Conservation (phyloP, 2,888 invertebrate species). For the Zaprionus obscuricornis region DNA sequence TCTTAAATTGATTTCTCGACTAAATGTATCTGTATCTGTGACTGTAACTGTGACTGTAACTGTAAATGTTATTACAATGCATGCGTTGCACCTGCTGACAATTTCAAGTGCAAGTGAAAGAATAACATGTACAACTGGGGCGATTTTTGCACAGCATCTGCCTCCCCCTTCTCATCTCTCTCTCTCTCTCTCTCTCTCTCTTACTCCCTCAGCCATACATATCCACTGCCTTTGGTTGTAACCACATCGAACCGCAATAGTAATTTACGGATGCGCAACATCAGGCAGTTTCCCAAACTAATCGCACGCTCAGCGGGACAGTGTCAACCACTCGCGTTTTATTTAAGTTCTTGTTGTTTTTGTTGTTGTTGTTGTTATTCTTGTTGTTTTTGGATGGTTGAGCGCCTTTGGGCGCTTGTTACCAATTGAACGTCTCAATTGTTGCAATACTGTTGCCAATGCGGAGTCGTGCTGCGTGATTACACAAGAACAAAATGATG, state of each 20-base stretch:
- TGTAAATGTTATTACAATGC: conserved; percentile 70
- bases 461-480: conserved; percentile 69
- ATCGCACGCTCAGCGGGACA: conserved; percentile 64
- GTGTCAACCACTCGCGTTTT: conserved; percentile 41
- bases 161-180: not conserved
- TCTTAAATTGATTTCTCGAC: too few species aligned
- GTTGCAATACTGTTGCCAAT: conserved; percentile 49
- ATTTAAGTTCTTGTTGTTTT: conserved; percentile 19
- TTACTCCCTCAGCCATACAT: not conserved
- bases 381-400: conserved; percentile 10
- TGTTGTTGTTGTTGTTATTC: conserved; percentile 34
- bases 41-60: conserved; percentile 33
- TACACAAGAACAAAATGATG: conserved; percentile 55
- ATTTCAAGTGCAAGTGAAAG: conserved; percentile 80
- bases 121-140: conserved; percentile 72
- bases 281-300: conserved; percentile 72
- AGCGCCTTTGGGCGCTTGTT: conserved; percentile 45
- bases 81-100: conserved; percentile 82
- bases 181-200: conserved; percentile 7
- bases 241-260: conserved; percentile 77
- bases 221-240: conserved; percentile 7
- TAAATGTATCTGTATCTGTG: conserved; percentile 14
- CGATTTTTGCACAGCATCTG: conserved; percentile 45
- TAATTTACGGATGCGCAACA: conserved; percentile 79
- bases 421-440: conserved; percentile 76